Conservation (phyloP, 2,113 vertebrate species). For the Ellobius talpinus region DNA sequence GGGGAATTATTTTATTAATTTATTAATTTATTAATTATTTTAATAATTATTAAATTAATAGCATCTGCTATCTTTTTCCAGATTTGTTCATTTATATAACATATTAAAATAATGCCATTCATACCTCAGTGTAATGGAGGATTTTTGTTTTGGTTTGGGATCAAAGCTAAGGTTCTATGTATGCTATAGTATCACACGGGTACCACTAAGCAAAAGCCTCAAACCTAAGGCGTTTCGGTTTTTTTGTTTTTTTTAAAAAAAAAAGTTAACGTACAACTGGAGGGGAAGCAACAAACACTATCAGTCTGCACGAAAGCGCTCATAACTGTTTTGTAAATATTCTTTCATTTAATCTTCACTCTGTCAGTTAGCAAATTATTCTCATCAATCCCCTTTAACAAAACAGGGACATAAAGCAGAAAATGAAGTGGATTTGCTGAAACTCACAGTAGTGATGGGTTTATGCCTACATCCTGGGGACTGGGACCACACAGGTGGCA, state of each 20-base stretch:
- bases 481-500: neutral
- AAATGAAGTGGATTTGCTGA: neutral
- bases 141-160: no score
- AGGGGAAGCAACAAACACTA: neutral
- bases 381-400: neutral
- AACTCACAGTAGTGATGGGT: neutral
- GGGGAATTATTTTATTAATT: no score
- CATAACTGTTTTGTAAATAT: neutral
- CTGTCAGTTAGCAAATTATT: neutral
- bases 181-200: neutral
- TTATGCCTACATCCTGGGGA: neutral
- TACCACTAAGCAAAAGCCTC: neutral
- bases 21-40: no score
- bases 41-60: no score
- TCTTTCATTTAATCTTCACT: neutral
- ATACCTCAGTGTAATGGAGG: neutral
- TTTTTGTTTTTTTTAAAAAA: neutral
- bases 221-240: neutral
- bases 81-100: conserved; percentile 10
- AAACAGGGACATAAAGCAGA: neutral
- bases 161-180: no score
- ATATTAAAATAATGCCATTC: conserved; percentile 9
- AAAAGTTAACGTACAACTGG: neutral
- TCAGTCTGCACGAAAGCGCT: neutral
- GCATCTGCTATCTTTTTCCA: neutral